Conservation (phyloP, 2,888 invertebrate species). For the Heteromyza rotundicornis region DNA sequence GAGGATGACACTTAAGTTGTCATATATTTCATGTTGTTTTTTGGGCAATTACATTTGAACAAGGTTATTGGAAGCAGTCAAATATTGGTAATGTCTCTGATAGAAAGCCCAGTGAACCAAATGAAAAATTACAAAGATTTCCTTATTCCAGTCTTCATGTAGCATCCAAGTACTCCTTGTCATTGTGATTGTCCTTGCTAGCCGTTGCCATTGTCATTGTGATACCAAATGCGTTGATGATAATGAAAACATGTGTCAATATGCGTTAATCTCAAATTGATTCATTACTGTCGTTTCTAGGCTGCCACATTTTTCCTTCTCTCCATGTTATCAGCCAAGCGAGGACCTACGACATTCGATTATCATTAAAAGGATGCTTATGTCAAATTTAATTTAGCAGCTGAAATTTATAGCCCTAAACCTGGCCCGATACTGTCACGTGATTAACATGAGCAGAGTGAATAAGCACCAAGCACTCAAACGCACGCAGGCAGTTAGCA, state of each 20-base stretch:
- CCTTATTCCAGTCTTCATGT: no score
- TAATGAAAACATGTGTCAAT: slow-evolving; percentile 15
- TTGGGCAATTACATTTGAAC: background rate
- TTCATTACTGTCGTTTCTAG: background rate
- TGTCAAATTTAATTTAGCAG: slow-evolving; percentile 34
- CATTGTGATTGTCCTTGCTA: no score
- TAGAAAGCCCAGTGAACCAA: no score
- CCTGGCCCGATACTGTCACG: background rate
- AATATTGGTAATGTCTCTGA: no score
- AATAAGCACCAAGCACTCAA: background rate
- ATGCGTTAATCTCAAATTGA: slow-evolving; percentile 12
- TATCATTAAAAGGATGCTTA: slow-evolving; percentile 18
- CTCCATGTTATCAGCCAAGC: background rate
- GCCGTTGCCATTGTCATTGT: no score
- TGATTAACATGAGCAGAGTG: background rate
- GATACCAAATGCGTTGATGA: no score
- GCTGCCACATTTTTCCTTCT: background rate
- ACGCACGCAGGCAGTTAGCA: background rate
- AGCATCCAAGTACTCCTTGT: no score
- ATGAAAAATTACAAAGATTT: no score
- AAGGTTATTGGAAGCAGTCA: background rate
- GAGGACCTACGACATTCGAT: slow-evolving; percentile 8
- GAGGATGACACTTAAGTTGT: slow-evolving; percentile 13
- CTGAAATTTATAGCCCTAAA: slow-evolving; percentile 25
- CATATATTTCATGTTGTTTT: slow-evolving; percentile 1